These are phyloP conservation scores for Cyanistes caeruleus DNA, from an alignment of 2,113 vertebrate genomes.

Conservation along the genomic window DNA sequence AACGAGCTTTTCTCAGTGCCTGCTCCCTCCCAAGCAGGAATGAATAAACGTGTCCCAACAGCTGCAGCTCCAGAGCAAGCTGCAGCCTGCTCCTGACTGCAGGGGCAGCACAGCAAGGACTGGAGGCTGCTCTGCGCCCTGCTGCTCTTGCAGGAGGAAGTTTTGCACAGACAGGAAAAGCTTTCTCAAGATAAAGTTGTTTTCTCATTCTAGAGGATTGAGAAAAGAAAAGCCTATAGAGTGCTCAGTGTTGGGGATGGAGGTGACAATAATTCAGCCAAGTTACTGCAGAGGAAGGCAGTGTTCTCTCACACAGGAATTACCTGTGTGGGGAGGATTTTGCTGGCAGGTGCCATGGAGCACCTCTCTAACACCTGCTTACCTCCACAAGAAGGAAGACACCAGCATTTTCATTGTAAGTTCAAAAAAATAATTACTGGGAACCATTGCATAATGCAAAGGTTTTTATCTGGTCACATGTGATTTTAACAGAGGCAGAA, in stretches of 20 bases:
- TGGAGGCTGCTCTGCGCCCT: neutral
- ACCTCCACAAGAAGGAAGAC: neutral
- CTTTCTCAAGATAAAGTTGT: neutral
- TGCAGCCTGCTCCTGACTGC: neutral
- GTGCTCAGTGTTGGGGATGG: neutral
- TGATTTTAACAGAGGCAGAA: neutral
- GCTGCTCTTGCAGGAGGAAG: neutral
- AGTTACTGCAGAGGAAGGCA: neutral
- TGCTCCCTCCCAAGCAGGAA: neutral
- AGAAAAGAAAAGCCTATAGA: accelerated
- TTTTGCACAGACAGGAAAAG: neutral
- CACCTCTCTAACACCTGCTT: neutral
- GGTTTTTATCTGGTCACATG: accelerated
- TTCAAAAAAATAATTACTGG: neutral
- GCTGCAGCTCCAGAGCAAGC: neutral
- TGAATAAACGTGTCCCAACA: neutral
- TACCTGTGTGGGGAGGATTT: neutral
- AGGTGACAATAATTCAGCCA: accelerated
- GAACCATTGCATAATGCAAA: neutral
- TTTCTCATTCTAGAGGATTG: neutral
- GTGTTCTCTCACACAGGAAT: neutral
- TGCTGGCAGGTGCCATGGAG: neutral
- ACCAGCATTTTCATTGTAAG: neutral
- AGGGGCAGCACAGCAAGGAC: neutral
- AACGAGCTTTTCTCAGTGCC: neutral